Conservation (phyloP, 2,797 vertebrate genomes). For the Enteromius fasciolatus region DNA sequence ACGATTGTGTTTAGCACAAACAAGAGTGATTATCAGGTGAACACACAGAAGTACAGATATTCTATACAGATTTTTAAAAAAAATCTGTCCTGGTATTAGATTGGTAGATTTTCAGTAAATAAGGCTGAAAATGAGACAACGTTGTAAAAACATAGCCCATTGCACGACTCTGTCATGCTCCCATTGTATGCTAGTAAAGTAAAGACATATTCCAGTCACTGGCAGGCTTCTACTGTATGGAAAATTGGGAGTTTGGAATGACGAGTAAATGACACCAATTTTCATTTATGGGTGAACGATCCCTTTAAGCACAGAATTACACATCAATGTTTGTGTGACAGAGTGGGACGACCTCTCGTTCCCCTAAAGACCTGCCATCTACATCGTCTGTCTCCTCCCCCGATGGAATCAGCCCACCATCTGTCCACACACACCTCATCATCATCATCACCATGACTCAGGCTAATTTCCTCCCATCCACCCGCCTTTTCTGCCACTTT, state of each 20-base stretch:
- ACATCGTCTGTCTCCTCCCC: constrained; percentile 25
- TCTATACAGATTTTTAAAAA: no score
- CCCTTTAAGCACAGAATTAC: constrained; percentile 21
- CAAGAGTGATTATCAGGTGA: no score
- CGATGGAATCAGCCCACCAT: constrained; percentile 48
- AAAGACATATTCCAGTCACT: no score
- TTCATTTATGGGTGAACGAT: neutral
- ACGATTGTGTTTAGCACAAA: no score
- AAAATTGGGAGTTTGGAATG: neutral
- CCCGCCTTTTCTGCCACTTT: neutral
- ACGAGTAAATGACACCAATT: neutral
- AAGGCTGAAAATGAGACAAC: neutral
- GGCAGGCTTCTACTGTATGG: neutral
- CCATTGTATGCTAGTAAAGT: no score
- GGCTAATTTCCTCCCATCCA: constrained; percentile 43
- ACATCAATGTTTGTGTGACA: constrained; percentile 6
- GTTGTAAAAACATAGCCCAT: neutral
- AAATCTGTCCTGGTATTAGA: neutral
- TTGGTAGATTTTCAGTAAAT: no score
- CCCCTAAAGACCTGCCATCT: constrained; percentile 33
- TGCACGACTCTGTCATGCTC: neutral
- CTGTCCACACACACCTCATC: constrained; percentile 55
- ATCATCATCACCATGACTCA: constrained; percentile 56
- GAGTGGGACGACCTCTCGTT: neutral
- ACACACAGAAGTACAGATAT: no score